A percentile compares a stretch with the other conserved stretches of the same genome.
These are phyloP conservation scores for Betta splendens DNA, from an alignment of 2,797 vertebrate species.

Conservation along the genomic window DNA sequence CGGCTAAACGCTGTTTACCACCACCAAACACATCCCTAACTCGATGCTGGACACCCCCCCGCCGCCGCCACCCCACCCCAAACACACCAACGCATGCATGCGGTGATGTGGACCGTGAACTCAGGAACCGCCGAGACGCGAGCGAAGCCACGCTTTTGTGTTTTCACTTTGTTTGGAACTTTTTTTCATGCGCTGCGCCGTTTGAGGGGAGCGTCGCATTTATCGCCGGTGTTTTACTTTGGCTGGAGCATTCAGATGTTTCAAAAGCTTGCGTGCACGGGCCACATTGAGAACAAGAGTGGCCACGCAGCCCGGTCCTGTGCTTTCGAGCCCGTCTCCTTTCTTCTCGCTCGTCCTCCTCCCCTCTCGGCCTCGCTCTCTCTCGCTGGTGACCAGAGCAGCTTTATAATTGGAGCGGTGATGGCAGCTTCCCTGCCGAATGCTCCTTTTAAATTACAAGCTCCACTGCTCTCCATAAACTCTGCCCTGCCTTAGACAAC, in stretches of 20 bases:
- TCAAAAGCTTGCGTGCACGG: slow-evolving; percentile 39
- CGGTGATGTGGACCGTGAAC: slow-evolving; percentile 7
- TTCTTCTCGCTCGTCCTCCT: slow-evolving; percentile 12
- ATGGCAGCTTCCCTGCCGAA: slow-evolving; percentile 84
- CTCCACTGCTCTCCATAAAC: slow-evolving; percentile 82
- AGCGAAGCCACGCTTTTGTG: slow-evolving; percentile 26
- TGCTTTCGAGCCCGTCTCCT: slow-evolving; percentile 35
- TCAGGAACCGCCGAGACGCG: slow-evolving; percentile 30
- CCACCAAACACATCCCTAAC: slow-evolving; percentile 53
- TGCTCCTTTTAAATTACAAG: slow-evolving; percentile 84
- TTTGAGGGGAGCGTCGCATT: slow-evolving; percentile 18
- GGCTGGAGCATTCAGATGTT: slow-evolving; percentile 47
- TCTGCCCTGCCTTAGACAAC: slow-evolving; percentile 68
- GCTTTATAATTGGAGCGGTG: slow-evolving; percentile 85
- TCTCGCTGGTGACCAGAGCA: slow-evolving; percentile 71
- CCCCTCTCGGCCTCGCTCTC: slow-evolving; percentile 46
- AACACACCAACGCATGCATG: slow-evolving; percentile 7
- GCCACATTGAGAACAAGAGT: slow-evolving; percentile 53
- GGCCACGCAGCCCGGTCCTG: slow-evolving; percentile 44
- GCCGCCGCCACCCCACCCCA: not conserved
- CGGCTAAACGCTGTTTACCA: slow-evolving; percentile 76
- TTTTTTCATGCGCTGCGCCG: slow-evolving; percentile 2
- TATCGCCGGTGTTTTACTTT: slow-evolving; percentile 39
- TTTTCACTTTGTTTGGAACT: slow-evolving; percentile 30
- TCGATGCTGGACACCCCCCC: slow-evolving; percentile 20